Evolutionary conservation across 2,113 vertebrate genomes (phyloP).

Genomic region (Sclerurus mexicanus): DNA sequence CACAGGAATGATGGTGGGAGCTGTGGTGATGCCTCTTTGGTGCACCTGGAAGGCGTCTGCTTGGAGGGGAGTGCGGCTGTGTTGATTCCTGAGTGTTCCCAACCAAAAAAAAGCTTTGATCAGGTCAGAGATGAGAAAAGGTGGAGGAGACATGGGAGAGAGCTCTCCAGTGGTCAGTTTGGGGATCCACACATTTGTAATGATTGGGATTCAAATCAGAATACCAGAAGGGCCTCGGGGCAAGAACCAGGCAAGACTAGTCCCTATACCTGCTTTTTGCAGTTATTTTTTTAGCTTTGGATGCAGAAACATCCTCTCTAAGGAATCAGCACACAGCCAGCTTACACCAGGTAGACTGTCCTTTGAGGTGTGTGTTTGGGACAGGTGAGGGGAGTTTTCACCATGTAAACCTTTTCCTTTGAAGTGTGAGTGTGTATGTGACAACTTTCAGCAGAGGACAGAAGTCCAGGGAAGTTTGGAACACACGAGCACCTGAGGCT

Average conservation of each 20-base stretch:
- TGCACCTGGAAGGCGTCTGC: fast-evolving
- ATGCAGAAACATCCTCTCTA: background rate
- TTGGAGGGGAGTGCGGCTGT: background rate
- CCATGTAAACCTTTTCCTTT: background rate
- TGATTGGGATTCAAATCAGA: background rate
- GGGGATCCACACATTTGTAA: background rate
- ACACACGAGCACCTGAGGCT: background rate
- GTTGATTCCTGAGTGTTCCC: background rate
- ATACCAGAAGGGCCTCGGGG: background rate
- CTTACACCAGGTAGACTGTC: background rate
- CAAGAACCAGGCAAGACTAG: fast-evolving
- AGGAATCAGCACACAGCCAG: background rate
- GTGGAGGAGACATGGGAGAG: fast-evolving
- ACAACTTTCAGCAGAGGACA: background rate
- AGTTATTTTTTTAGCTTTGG: background rate
- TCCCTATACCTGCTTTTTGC: background rate
- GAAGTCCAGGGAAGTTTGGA: background rate
- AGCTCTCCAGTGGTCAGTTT: fast-evolving
- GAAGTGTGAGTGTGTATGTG: background rate
- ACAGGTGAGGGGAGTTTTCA: background rate
- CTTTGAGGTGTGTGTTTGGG: background rate
- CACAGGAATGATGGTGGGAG: background rate
- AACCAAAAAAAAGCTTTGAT: background rate
- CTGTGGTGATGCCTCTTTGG: fast-evolving
- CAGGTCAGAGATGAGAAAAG: fast-evolving